Percentiles rank a stretch among this genome's conserved stretches.
phyloP scores from a whole-genome alignment of 2,113 vertebrate genomes.

The Xenopus borealis region DNA sequence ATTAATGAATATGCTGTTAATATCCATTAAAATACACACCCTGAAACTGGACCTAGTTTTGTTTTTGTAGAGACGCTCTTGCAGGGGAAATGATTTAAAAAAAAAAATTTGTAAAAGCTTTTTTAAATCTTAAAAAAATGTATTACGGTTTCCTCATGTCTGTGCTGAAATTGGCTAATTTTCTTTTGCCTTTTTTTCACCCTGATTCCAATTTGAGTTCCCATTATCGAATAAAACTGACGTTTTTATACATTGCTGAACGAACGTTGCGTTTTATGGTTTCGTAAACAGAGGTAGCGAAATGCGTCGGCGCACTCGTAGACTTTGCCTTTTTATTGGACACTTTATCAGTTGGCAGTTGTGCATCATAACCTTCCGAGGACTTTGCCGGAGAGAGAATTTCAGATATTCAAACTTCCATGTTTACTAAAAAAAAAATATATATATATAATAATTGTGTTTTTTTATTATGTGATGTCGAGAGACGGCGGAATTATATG shows the following conservation, averaged over 20 bases:
- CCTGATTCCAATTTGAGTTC: no score
- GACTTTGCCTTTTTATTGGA: slow-evolving; percentile 18
- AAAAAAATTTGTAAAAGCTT: no score
- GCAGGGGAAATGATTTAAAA: no score
- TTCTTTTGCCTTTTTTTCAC: neutral
- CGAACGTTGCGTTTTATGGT: slow-evolving; percentile 31
- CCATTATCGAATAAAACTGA: slow-evolving; percentile 4
- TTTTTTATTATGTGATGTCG: neutral
- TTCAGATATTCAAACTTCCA: slow-evolving; percentile 1
- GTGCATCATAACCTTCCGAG: slow-evolving; percentile 21
- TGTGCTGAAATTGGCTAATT: neutral
- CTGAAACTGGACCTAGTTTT: no score
- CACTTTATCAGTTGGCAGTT: slow-evolving; percentile 28
- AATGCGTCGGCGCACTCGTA: slow-evolving; percentile 9
- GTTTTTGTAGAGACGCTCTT: no score
- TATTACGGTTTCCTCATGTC: no score
- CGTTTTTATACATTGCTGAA: slow-evolving; percentile 25
- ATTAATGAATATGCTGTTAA: no score
- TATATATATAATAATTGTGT: neutral
- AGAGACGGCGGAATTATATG: neutral
- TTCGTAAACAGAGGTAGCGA: slow-evolving; percentile 28
- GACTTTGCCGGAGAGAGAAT: slow-evolving; percentile 11
- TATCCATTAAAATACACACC: no score
- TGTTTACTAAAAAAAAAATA: neutral
- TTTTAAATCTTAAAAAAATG: no score